Percentiles rank a stretch among this genome's conserved stretches.
Conservation (phyloP, 1,140 invertebrate genomes). For the Ips nitidus region DNA sequence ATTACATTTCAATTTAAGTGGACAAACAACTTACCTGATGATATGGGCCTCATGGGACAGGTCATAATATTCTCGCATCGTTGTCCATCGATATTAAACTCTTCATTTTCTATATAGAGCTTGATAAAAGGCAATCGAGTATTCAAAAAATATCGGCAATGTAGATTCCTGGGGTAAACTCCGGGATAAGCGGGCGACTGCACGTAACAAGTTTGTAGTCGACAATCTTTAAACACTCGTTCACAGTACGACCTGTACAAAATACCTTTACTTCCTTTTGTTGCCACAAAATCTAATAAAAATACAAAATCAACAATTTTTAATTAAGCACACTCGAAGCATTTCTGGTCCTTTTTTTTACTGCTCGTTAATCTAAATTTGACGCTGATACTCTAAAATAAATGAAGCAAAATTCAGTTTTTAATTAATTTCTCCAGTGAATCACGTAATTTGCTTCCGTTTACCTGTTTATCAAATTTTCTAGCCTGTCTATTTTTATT, state of each 20-base stretch:
- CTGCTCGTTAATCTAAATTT: no score
- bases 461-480: no score
- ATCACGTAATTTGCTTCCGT: no score
- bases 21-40: constrained; percentile 59
- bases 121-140: constrained; percentile 86
- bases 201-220: constrained; percentile 88
- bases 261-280: constrained; percentile 7
- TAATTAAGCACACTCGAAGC: no score
- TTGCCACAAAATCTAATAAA: no score
- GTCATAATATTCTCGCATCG: constrained; percentile 93
- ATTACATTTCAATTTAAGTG: no score
- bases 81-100: constrained; percentile 91
- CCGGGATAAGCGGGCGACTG: constrained; percentile 91
- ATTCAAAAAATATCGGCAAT: constrained; percentile 86
- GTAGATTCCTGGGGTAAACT: constrained; percentile 84
- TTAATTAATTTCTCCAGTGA: no score
- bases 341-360: no score
- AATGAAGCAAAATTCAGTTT: no score
- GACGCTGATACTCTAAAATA: no score
- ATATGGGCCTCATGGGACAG: constrained; percentile 88
- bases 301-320: no score
- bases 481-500: no score
- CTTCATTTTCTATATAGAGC: constrained; percentile 88
- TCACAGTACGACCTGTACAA: constrained; percentile 80
- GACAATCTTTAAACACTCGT: constrained; percentile 79